Base-by-base conservation (phyloP, 2,797 vertebrate species). In the Cyclura pinguis region DNA sequence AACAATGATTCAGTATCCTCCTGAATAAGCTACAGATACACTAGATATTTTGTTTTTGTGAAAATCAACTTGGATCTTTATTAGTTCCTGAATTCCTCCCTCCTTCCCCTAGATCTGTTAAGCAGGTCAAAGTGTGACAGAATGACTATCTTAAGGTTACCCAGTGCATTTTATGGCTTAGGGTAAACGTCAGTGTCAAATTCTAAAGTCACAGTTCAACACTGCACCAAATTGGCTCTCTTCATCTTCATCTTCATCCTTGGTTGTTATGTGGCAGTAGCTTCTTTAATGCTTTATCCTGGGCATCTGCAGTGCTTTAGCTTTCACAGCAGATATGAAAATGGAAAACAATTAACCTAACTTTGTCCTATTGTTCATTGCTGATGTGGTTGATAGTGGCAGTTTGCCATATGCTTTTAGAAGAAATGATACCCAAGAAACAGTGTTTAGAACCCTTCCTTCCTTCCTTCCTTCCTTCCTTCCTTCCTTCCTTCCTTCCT, bases 331-430 rank as follows among this genome's bases (percentile, higher is more conserved):
- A 50, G 22, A 42, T 35, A 52, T 55, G 20, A 77, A 47, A 55
- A 88, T 69, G 29, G 59, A 69, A 80, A 88, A 88, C 86, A 88
- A 35, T 64, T 67, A 57, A 87, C 57, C 8, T 62, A 29, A 52
- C 35, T 84, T 76, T 76, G 55, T 32, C 9, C n/a, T 24, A 27
- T 84, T 62, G 29, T 50, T 89, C 0, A 18, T 47, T 16, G 18
- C 50, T 88, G 64, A 78, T 64, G 62, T 89, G 88, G 55, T 84
- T 35, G 38, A 62, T 9, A 8, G 22, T 84, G 35, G 67, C 12
- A 62, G 29, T 10, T 20, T 84, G 42, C 22, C 35, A 8, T 73
- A 81, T 42, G 38, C 50, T 59, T 52, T 62, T 4, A 88, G 67
- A 57, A 74, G 35, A 73, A 82, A 83, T 10, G 12, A 4, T 47